A percentile compares a stretch with the other conserved stretches of the same genome.
phyloP scores from a whole-genome alignment of 1,140 invertebrate species.

The Drosophila parvula region DNA sequence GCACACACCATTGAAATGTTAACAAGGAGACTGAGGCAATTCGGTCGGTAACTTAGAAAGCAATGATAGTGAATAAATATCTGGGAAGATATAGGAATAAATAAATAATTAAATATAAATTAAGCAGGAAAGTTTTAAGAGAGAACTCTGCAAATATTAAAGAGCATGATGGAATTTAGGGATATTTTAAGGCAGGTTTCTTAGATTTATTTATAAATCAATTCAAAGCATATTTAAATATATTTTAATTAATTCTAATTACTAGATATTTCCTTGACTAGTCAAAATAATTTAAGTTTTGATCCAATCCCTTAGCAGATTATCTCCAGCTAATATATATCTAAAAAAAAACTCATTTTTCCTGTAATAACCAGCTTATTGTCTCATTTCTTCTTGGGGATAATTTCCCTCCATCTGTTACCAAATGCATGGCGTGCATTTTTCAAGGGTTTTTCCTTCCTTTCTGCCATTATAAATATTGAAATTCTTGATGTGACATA shows the following conservation, averaged over 20 bases:
- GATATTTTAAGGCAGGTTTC: too few species aligned
- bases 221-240: too few species aligned
- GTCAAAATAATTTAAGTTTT: too few species aligned
- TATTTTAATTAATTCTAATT: too few species aligned
- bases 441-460: constrained; percentile 33
- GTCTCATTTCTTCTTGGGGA: constrained; percentile 26
- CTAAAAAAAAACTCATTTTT: constrained; percentile 6
- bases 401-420: constrained; percentile 34
- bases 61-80: neutral
- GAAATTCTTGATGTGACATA: constrained; percentile 61
- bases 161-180: neutral
- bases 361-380: constrained; percentile 21
- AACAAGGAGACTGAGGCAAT: neutral
- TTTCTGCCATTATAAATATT: constrained; percentile 57
- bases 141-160: neutral
- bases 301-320: too few species aligned
- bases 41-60: neutral
- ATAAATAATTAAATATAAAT: neutral
- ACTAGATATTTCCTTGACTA: too few species aligned
- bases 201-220: neutral
- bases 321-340: neutral
- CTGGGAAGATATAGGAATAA: neutral
- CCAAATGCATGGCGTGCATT: constrained; percentile 22
- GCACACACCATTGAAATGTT: neutral
- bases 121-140: too few species aligned